Base-by-base conservation (phyloP, 2,797 vertebrate genomes). In the Dallia pectoralis region DNA sequence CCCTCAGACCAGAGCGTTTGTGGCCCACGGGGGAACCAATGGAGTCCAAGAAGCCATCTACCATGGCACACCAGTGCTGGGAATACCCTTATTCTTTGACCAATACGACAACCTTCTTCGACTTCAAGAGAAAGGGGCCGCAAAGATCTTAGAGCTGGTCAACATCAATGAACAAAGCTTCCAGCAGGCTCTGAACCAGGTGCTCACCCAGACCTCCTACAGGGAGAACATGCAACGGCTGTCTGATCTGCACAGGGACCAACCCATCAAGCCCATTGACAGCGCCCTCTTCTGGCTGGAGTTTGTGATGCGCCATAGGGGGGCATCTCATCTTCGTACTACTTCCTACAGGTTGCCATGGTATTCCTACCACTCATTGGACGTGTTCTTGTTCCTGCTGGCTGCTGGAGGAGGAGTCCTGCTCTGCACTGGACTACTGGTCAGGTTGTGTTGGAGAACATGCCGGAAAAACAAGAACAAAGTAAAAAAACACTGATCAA, bases 11-110 rank as follows among this genome's bases (percentile, higher is more conserved):
- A 65, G n/a, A 48, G 72, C 18, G 9, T 77, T 77, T 47, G 72
- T 74, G n/a, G 44, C 73, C 25, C 73, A 74, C 16, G 73, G 73
- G 6, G 67, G 74, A 18, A 74, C 72, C 49, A 74, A 74, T 48
- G 76, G 76, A 15, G 25, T 78, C 27, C 63, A 70, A 18, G 76
- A 78, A 61, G 76, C 76, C 56, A 70, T 74, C 25, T 74, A 67
- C 67, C 76, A 74, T 14, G 72, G 72, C 6, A 72, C 74, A 19
- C 76, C 76, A 4, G 30, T 78, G 15, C 30, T 74, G 3, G 76
- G 76, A 14, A n/a, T 78, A 4, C 76, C 76, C 22, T 25, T 78
- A n/a, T 14, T 74, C 25, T 67, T 32, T 9, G 76, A 78, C 49
- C 76, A 78, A 22, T 44, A 15, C 2, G 72, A 78, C 22, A 78